Evolutionary conservation across 2,797 vertebrate species (phyloP), one percentile per base, ranked within the genome.

Genomic region (Fratercula arctica): DNA sequence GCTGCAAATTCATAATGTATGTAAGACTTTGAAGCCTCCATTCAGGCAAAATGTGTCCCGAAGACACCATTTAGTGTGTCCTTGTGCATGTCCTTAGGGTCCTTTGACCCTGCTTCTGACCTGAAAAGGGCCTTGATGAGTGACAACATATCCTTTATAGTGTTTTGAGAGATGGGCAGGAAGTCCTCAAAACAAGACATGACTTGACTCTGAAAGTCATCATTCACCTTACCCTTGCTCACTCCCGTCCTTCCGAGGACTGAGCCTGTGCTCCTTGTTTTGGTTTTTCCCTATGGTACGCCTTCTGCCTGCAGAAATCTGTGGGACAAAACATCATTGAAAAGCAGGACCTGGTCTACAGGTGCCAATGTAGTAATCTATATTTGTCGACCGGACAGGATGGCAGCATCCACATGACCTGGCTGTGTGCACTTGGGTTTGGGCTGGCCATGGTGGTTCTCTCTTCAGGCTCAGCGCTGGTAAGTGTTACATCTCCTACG

Each of bases 371-470:
- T 82, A 90, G 39, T 24, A 11, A 81, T 77, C 31, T 94, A 0
- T 94, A 0, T 93, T 88, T 95, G 50, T 94, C 63, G 73, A 50
- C 45, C 3, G 63, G 57, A 45, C 92, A 97, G 96, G 89, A 90
- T 29, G 88, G 90, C 68, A 92, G 81, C 35, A 83, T 96, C 88
- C 92, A 93, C 37, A 48, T 93, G 87, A 94, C 74, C 10, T 95
- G 96, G 89, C 63, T 96, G 53, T 87, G 56, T 37, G 66, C 45
- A 9, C 86, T 93, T 56, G 93, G 93, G 4, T 93, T 69, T 45
- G 95, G 94, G 59, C 57, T 97, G 85, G 87, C 74, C 43, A 92
- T 97, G 95, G 77, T 96, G 31, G 10, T 96, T 60, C 56, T 96
- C 53, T 94, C 90, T 64, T 93, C 13, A 6, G 76, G 61, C 59